A percentile compares a stretch with the other conserved stretches of the same genome.
Evolutionary conservation across 2,797 vertebrate species (phyloP).

Genomic region (Ptychobarbus kaznakovi): DNA sequence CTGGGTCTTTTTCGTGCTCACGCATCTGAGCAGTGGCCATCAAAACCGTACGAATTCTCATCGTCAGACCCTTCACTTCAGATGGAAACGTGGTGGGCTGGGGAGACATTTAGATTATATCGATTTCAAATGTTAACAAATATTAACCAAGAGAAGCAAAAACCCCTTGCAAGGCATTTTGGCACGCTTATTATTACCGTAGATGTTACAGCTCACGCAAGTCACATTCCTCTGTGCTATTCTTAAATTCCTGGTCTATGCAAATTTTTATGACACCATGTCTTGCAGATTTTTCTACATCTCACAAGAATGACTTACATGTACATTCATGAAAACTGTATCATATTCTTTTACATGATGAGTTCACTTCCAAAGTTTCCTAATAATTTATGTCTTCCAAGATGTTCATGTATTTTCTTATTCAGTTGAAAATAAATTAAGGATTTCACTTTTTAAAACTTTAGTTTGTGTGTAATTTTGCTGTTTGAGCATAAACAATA

Average conservation of each 20-base stretch:
- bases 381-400: background rate
- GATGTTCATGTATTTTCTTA: too few relatives aligned
- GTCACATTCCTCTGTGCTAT: background rate
- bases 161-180: background rate
- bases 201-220: background rate
- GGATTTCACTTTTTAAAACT: too few relatives aligned
- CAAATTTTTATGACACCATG: background rate
- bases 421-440: too few relatives aligned
- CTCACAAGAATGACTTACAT: background rate
- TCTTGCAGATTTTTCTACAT: background rate
- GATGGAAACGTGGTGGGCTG: constrained; percentile 91
- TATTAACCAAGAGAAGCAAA: background rate
- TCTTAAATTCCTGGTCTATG: background rate
- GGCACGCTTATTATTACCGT: background rate
- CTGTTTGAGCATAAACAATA: too few relatives aligned
- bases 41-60: constrained; percentile 94
- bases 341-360: background rate
- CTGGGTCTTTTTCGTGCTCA: constrained; percentile 94
- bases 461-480: too few relatives aligned
- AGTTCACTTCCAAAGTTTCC: too few relatives aligned
- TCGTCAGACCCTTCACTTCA: constrained; percentile 95
- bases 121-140: background rate
- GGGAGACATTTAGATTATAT: background rate
- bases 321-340: background rate
- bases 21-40: constrained; percentile 99